phyloP scores from a whole-genome alignment of 2,888 invertebrate species.

The Odontomyia ornata region DNA sequence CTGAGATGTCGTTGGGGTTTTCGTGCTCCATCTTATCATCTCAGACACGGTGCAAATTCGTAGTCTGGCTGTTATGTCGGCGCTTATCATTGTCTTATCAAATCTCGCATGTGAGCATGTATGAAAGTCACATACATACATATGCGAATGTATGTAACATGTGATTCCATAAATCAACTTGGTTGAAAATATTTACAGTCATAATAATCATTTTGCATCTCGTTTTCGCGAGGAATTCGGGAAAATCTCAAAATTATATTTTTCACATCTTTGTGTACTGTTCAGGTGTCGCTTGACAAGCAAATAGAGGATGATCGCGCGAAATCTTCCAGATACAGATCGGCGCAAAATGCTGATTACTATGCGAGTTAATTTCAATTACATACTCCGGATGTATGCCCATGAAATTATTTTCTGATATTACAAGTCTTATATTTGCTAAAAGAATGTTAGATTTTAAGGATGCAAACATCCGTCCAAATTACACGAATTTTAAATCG shows the following conservation, averaged over 20 bases:
- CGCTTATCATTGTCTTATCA: constrained; percentile 28
- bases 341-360: too few relatives aligned
- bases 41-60: constrained; percentile 1
- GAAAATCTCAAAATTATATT: background rate
- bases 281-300: background rate
- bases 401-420: too few relatives aligned
- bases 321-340: background rate
- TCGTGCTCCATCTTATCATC: background rate
- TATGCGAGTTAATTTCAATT: too few relatives aligned
- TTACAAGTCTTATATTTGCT: too few relatives aligned
- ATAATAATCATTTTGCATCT: constrained; percentile 31
- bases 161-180: constrained; percentile 38
- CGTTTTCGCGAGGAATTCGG: constrained; percentile 44
- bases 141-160: constrained; percentile 14
- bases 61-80: background rate
- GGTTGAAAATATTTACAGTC: constrained; percentile 39
- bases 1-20: background rate
- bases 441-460: too few relatives aligned
- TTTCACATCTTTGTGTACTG: background rate
- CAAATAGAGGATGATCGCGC: constrained; percentile 20
- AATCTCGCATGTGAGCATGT: background rate
- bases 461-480: too few relatives aligned
- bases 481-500: too few relatives aligned
- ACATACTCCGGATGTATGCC: too few relatives aligned
- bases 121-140: background rate